Conservation (phyloP, 2,113 vertebrate species). For the Alaudala cheleensis region DNA sequence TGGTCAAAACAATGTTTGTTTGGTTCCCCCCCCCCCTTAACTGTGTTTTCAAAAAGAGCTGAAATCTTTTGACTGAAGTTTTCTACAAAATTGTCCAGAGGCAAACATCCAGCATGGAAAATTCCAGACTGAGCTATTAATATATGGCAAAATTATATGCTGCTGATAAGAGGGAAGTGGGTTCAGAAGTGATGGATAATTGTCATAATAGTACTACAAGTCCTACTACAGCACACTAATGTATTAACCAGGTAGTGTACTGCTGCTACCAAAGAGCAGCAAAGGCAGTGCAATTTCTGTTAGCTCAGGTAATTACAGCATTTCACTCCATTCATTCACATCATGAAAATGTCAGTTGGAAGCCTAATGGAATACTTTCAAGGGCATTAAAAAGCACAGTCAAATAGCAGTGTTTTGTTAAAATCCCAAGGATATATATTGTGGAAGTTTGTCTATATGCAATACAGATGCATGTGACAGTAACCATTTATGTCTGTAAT, state of each 20-base stretch:
- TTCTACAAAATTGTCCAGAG: background rate
- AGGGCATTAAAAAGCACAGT: background rate
- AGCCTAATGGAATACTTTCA: constrained; percentile 1
- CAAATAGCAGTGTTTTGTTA: background rate
- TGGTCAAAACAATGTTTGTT: background rate
- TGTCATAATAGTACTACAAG: background rate
- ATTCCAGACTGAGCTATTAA: background rate
- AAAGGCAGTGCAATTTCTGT: background rate
- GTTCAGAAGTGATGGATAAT: background rate
- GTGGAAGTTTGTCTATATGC: background rate
- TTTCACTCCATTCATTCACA: background rate
- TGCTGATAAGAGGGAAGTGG: background rate
- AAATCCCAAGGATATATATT: background rate
- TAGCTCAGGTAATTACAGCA: background rate
- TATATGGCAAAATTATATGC: background rate
- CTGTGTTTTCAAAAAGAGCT: constrained; percentile 12
- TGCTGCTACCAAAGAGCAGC: background rate
- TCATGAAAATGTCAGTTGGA: background rate
- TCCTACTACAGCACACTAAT: background rate
- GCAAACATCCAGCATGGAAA: constrained; percentile 14
- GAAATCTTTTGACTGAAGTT: background rate
- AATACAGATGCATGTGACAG: background rate
- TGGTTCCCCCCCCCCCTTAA: background rate
- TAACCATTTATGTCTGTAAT: background rate
- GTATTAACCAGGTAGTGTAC: background rate